Conservation (phyloP, 2,888 invertebrate species). For the Cephus nigrinus region DNA sequence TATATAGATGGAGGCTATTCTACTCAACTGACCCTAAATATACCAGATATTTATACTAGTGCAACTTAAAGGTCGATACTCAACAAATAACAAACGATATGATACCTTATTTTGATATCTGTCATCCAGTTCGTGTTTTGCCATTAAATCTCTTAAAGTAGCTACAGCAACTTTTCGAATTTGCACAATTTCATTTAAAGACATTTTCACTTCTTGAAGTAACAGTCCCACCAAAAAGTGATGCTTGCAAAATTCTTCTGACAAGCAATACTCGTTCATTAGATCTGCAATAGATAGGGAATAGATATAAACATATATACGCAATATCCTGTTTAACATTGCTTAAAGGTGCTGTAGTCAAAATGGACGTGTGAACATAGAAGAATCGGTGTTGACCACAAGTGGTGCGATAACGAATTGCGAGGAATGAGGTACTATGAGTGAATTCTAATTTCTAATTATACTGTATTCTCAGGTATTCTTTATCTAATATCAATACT, state of each 20-base stretch:
- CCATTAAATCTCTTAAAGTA: conserved; percentile 86
- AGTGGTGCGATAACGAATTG: background rate
- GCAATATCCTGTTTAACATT: background rate
- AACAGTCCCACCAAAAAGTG: conserved; percentile 92
- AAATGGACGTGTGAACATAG: background rate
- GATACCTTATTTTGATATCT: conserved; percentile 82
- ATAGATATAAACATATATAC: background rate
- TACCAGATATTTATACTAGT: conserved; percentile 64
- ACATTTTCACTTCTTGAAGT: conserved; percentile 87
- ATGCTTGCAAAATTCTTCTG: conserved; percentile 88
- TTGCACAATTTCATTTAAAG: conserved; percentile 86
- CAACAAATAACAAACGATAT: background rate
- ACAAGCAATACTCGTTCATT: conserved; percentile 73
- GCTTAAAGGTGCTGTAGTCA: background rate
- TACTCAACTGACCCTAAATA: conserved; percentile 80
- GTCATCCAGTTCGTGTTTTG: conserved; percentile 95
- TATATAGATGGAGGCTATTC: conserved; percentile 90
- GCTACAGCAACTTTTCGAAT: conserved; percentile 84
- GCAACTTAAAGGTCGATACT: background rate
- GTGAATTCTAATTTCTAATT: background rate
- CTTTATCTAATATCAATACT: background rate
- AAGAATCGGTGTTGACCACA: background rate
- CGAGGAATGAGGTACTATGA: background rate
- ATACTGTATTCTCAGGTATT: background rate
- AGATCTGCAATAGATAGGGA: conserved; percentile 42